Percentiles rank a stretch among this genome's conserved stretches.
These are phyloP conservation scores for Tenualosa thibaudeaui DNA, from an alignment of 2,797 vertebrate species.

Conservation along the genomic window DNA sequence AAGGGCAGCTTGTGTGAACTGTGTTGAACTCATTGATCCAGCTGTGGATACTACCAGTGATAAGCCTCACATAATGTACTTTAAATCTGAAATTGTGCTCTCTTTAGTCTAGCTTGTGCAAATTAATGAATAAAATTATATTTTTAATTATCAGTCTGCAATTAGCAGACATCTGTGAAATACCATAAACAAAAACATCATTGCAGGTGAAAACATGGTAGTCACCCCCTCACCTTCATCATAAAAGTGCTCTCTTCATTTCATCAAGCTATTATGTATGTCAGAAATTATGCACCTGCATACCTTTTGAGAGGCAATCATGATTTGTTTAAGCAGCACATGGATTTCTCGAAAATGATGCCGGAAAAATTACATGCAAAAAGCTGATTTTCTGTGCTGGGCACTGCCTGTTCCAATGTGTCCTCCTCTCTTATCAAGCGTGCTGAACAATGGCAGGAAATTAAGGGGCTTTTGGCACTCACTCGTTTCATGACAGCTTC, in stretches of 20 bases:
- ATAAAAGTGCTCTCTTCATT: too few relatives aligned
- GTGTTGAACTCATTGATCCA: not conserved
- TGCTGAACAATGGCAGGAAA: constrained; percentile 69
- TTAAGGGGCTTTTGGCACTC: constrained; percentile 42
- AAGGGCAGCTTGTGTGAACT: not conserved
- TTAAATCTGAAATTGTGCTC: not conserved
- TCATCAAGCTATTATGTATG: too few relatives aligned
- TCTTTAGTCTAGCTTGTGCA: not conserved
- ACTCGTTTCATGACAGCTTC: constrained; percentile 48
- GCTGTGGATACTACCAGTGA: not conserved
- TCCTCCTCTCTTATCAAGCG: constrained; percentile 63
- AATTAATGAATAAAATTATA: not conserved
- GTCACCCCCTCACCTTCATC: not conserved
- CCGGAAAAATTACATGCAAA: not conserved
- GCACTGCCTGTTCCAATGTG: constrained; percentile 41
- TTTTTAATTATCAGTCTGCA: too few relatives aligned
- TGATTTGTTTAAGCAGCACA: not conserved
- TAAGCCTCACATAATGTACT: not conserved
- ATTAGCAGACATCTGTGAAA: too few relatives aligned
- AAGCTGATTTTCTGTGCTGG: not conserved
- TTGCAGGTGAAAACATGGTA: not conserved
- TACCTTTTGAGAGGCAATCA: not conserved
- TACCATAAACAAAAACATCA: too few relatives aligned
- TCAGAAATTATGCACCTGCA: too few relatives aligned
- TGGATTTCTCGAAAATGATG: not conserved